Percentiles rank a stretch among this genome's conserved stretches.
These are phyloP conservation scores for Zapus hudsonius DNA, from an alignment of 2,113 vertebrate genomes.

Conservation along the genomic window DNA sequence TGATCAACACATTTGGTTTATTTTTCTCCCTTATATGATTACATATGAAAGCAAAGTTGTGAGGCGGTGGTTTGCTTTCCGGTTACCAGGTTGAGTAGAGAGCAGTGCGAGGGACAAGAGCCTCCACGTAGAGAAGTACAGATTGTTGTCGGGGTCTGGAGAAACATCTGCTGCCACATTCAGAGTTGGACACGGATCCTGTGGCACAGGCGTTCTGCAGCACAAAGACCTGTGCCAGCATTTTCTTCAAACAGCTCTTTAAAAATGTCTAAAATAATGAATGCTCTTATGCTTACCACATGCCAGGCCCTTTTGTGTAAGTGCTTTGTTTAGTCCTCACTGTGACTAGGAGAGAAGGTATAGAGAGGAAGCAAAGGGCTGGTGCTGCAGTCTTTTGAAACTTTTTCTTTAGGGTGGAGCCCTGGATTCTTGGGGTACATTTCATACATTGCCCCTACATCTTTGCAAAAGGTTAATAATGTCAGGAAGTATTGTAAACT, in stretches of 20 bases:
- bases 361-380: background rate
- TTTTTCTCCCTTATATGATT: background rate
- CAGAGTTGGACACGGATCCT: too few relatives aligned
- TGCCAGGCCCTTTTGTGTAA: too few relatives aligned
- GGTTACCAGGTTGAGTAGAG: background rate
- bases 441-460: too few relatives aligned
- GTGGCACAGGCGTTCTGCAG: too few relatives aligned
- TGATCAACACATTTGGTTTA: background rate
- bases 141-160: background rate
- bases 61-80: background rate
- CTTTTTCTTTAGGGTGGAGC: background rate
- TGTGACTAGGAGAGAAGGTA: background rate
- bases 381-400: background rate
- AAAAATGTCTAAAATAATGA: too few relatives aligned
- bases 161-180: background rate
- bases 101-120: background rate
- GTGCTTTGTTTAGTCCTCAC: background rate
- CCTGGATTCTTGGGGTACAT: background rate
- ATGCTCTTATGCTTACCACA: too few relatives aligned
- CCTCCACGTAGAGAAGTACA: background rate
- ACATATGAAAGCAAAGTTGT: background rate
- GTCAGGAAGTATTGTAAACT: background rate
- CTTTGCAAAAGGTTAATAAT: too few relatives aligned
- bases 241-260: too few relatives aligned
- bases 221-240: too few relatives aligned